Percentiles rank a stretch among this genome's conserved stretches.
These are phyloP conservation scores for Pemphigus obesinymphae DNA, from an alignment of 1,140 invertebrate genomes.

Conservation along the genomic window DNA sequence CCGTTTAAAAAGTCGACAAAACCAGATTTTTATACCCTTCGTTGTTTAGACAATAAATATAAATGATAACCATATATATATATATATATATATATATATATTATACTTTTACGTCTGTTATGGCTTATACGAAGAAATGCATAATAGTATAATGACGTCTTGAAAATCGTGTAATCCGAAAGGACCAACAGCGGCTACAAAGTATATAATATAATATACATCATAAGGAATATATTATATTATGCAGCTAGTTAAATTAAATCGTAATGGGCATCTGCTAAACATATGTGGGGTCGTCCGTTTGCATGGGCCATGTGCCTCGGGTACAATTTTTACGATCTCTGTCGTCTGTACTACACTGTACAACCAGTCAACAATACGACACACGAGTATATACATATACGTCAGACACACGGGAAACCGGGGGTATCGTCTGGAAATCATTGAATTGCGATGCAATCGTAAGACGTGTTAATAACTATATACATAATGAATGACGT, in stretches of 20 bases:
- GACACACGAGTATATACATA: neutral
- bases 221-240: neutral
- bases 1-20: too few species aligned
- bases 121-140: neutral
- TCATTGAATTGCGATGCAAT: neutral
- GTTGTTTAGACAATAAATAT: too few species aligned
- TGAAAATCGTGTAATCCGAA: neutral
- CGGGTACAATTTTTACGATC: slow-evolving; percentile 10
- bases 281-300: slow-evolving; percentile 25
- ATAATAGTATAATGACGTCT: neutral
- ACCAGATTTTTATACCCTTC: too few species aligned
- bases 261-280: slow-evolving; percentile 27
- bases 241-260: neutral
- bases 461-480: neutral
- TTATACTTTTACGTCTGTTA: neutral
- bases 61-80: too few species aligned
- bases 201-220: too few species aligned
- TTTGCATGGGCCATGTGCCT: slow-evolving; percentile 15
- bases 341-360: slow-evolving; percentile 1
- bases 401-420: neutral
- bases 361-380: neutral
- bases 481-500: neutral
- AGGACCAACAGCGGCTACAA: neutral
- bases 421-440: slow-evolving; percentile 1
- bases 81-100: neutral